Base-by-base conservation (phyloP, 1,140 invertebrate genomes). In the Drosophila varians region DNA sequence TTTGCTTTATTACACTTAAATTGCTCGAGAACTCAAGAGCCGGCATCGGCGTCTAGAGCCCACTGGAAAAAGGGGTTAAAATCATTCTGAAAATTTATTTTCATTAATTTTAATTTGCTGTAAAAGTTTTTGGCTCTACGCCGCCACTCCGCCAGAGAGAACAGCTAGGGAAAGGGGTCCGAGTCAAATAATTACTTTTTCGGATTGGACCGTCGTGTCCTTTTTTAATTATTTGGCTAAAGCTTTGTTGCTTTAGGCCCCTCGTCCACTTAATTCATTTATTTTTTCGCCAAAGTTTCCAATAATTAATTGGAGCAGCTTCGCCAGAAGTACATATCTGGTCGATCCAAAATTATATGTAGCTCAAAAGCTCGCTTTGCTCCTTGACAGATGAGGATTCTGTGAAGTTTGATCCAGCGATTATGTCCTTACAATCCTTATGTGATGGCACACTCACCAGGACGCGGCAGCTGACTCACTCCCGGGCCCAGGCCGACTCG, bases 81-180 rank as follows among this genome's bases (percentile, higher is more conserved):
- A 86, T 68, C 86, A 86, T 87, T 86, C 78, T 69, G 76, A 77
- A 86, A 87, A 86, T 86, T 77, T 86, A 87, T 86, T 86, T 84
- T 87, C 80, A 86, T 86, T 86, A 87, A 86, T 86, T 86, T 86
- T 80, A 86, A 86, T 86, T 80, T 77, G 76, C 58, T 80, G 80
- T 57, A 77, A 86, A 82, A 86, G 68, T 86, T 86, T 74, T 66
- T 52, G 47, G 60, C 73, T 57, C 58, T 48, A 23, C 23, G 49
- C n/a, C n/a, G n/a, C n/a, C n/a, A n/a, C 51, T 36, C 21, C 46
- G 40, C 25, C 28, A 36, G 11, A 28, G 21, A 12, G 40, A 14
- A 25, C 56, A 46, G 51, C 19, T 23, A 25, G 12, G 21, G 8
- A 12, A 11, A 9, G 16, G 25, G n/a, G n/a, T 9, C n/a, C 6